Percentiles rank a stretch among this genome's conserved stretches.
phyloP scores from a whole-genome alignment of 1,140 invertebrate genomes.

The Drosophila nigrodunni region DNA sequence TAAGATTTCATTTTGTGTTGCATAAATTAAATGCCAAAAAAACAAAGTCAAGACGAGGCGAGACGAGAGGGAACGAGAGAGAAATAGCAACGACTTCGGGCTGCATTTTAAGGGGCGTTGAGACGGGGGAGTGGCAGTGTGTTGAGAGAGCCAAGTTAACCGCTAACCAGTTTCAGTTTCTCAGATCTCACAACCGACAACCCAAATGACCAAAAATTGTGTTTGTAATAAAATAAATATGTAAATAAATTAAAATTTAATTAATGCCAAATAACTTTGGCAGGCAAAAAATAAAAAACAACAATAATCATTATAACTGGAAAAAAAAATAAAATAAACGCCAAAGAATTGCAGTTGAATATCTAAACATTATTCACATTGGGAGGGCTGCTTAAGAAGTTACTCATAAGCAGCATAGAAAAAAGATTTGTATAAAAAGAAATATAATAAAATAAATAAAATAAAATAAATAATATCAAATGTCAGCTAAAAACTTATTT shows the following conservation, averaged over 20 bases:
- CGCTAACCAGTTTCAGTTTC: conserved; percentile 35
- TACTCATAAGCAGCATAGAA: not conserved
- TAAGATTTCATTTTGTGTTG: conserved; percentile 45
- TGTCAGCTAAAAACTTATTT: too few relatives aligned
- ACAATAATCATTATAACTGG: conserved; percentile 1
- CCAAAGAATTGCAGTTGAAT: not conserved
- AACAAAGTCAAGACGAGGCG: not conserved
- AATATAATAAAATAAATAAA: too few relatives aligned
- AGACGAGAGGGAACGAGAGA: conserved; percentile 4
- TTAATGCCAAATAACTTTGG: conserved; percentile 70
- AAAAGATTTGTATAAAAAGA: too few relatives aligned
- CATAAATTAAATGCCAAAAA: conserved; percentile 63
- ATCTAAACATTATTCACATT: not conserved
- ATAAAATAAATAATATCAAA: too few relatives aligned
- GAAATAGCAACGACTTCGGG: conserved; percentile 16
- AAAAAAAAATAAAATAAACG: not conserved
- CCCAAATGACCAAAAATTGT: conserved; percentile 39
- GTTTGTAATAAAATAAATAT: conserved; percentile 76
- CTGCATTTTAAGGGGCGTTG: conserved; percentile 41
- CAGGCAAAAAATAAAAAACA: conserved; percentile 24
- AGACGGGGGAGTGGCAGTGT: not conserved
- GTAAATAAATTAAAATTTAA: conserved; percentile 77
- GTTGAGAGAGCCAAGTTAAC: not conserved
- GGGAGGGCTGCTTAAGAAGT: not conserved
- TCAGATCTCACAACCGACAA: conserved; percentile 28